Percentiles rank a stretch among this genome's conserved stretches.
Conservation (phyloP, 2,888 invertebrate genomes). For the Hyles lineata region DNA sequence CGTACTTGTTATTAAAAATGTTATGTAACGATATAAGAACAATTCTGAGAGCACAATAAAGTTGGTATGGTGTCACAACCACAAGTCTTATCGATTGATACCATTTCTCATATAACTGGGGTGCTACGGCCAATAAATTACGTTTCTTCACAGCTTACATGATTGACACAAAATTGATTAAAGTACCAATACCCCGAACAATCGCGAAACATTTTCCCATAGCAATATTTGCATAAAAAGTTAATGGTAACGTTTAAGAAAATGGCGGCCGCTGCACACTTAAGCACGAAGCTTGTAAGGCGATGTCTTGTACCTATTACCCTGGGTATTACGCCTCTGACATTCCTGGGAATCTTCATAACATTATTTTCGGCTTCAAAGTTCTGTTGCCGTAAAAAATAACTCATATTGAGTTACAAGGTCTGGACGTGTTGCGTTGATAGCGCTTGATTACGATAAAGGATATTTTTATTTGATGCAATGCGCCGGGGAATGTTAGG, state of each 20-base stretch:
- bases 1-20: no score
- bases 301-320: conserved; percentile 68
- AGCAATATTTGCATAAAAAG: conserved; percentile 31
- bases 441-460: conserved; percentile 54
- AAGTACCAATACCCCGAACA: not conserved
- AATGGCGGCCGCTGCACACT: conserved; percentile 28
- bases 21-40: no score
- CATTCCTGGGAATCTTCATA: conserved; percentile 65
- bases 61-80: no score
- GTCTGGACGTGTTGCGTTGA: conserved; percentile 50
- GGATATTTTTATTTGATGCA: conserved; percentile 16
- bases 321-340: conserved; percentile 59
- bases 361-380: conserved; percentile 52
- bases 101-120: no score
- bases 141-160: not conserved
- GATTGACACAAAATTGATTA: not conserved
- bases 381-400: conserved; percentile 51
- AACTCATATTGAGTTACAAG: conserved; percentile 54
- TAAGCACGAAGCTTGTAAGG: conserved; percentile 56
- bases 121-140: no score
- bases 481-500: not conserved
- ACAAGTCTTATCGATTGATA: no score
- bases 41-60: no score
- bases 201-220: conserved; percentile 1
- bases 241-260: conserved; percentile 45